Conservation (phyloP, 1,140 invertebrate species). For the Semibalanus balanoides region DNA sequence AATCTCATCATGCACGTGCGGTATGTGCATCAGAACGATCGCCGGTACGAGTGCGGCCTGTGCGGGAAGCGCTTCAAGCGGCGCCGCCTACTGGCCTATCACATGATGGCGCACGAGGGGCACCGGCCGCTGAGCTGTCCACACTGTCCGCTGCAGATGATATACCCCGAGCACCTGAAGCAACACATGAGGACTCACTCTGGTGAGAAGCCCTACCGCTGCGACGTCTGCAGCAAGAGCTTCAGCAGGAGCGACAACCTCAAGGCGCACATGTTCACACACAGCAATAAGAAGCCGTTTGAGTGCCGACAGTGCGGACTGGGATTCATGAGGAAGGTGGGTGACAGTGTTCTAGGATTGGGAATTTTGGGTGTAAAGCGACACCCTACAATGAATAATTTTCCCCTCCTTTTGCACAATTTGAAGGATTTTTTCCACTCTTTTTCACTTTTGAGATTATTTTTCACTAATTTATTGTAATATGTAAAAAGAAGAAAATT, state of each 20-base stretch:
- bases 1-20: slow-evolving; percentile 42
- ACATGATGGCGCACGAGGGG: slow-evolving; percentile 65
- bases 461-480: too few species aligned
- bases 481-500: too few species aligned
- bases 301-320: slow-evolving; percentile 62
- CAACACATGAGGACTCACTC: slow-evolving; percentile 65
- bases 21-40: slow-evolving; percentile 60
- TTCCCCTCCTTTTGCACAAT: too few species aligned
- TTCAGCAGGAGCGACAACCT: slow-evolving; percentile 70
- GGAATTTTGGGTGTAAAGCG: too few species aligned
- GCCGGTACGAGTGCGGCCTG: slow-evolving; percentile 33
- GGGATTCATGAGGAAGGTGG: slow-evolving; percentile 60
- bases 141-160: slow-evolving; percentile 56
- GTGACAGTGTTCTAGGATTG: not conserved
- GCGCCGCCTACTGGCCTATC: slow-evolving; percentile 55
- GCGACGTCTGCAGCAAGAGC: slow-evolving; percentile 71
- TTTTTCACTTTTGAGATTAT: too few species aligned
- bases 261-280: slow-evolving; percentile 67
- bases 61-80: slow-evolving; percentile 61
- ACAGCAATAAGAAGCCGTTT: slow-evolving; percentile 72
- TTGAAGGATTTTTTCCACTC: too few species aligned
- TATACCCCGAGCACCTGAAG: slow-evolving; percentile 68
- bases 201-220: slow-evolving; percentile 58
- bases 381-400: too few species aligned
- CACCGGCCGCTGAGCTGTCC: slow-evolving; percentile 59